Evolutionary conservation across 2,797 vertebrate genomes (phyloP).

Genomic region (Hephaestus fuliginosus): DNA sequence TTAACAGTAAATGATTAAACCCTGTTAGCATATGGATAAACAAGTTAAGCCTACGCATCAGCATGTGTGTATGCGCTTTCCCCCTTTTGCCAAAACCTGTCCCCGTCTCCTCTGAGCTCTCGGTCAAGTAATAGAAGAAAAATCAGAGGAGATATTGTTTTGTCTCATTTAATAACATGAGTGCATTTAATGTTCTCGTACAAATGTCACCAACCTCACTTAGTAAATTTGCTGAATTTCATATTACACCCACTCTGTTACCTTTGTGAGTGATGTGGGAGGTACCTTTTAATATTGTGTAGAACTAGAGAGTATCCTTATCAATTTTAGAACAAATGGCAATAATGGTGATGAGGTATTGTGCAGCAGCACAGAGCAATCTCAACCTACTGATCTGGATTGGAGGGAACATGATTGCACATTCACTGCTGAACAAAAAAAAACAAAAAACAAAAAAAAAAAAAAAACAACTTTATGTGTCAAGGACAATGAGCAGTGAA

Average conservation of each 20-base stretch:
- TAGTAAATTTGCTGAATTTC: background rate
- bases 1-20: conserved; percentile 73
- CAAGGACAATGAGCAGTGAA: conserved; percentile 61
- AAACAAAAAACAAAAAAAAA: background rate
- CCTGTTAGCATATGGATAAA: conserved; percentile 74
- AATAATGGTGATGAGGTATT: conserved; percentile 52
- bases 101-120: conserved; percentile 10
- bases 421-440: conserved; percentile 52
- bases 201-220: conserved; percentile 33
- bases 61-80: conserved; percentile 19
- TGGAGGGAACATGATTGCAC: conserved; percentile 59
- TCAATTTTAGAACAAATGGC: conserved; percentile 38
- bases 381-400: conserved; percentile 75
- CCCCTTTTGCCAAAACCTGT: conserved; percentile 25
- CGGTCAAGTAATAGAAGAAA: conserved; percentile 36
- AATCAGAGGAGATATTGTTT: background rate
- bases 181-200: background rate
- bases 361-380: conserved; percentile 39
- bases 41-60: conserved; percentile 57
- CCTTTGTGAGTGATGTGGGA: conserved; percentile 26
- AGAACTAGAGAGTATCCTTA: conserved; percentile 20
- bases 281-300: conserved; percentile 14
- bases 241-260: conserved; percentile 22
- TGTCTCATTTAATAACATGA: conserved; percentile 7
- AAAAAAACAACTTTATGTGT: conserved; percentile 46